Evolutionary conservation across 2,113 vertebrate species (phyloP).

Genomic region (Nicator chloris): DNA sequence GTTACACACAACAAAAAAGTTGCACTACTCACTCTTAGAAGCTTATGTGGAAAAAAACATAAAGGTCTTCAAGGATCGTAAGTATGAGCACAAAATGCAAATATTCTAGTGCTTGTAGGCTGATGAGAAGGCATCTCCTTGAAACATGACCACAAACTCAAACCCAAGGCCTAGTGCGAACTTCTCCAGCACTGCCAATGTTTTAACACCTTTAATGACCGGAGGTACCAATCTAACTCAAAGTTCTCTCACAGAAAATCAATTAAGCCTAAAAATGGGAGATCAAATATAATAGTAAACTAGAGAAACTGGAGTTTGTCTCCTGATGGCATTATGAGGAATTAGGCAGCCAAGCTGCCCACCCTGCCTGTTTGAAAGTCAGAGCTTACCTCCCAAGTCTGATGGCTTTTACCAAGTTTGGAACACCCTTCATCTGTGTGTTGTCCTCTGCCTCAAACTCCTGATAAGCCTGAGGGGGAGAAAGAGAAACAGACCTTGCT

Average conservation of each 20-base stretch:
- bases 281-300: neutral
- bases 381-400: conserved; percentile 78
- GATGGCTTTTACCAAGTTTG: conserved; percentile 78
- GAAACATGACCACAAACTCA: neutral
- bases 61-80: neutral
- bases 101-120: neutral
- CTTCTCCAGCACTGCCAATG: neutral
- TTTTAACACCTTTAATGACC: neutral
- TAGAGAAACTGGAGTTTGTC: neutral
- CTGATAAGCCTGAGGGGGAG: conserved; percentile 79
- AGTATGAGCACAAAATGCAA: neutral
- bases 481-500: conserved; percentile 79
- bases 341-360: conserved; percentile 10
- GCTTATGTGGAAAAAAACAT: neutral
- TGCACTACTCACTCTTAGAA: neutral
- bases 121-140: neutral
- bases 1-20: neutral
- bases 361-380: conserved; percentile 63
- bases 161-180: neutral
- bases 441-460: conserved; percentile 79
- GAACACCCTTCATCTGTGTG: conserved; percentile 77
- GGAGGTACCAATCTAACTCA: neutral
- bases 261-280: neutral
- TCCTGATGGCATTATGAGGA: neutral
- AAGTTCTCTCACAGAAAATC: neutral